Percentiles rank a stretch among this genome's conserved stretches.
Evolutionary conservation across 2,888 invertebrate genomes (phyloP).

Genomic region (Drosophila colorata): DNA sequence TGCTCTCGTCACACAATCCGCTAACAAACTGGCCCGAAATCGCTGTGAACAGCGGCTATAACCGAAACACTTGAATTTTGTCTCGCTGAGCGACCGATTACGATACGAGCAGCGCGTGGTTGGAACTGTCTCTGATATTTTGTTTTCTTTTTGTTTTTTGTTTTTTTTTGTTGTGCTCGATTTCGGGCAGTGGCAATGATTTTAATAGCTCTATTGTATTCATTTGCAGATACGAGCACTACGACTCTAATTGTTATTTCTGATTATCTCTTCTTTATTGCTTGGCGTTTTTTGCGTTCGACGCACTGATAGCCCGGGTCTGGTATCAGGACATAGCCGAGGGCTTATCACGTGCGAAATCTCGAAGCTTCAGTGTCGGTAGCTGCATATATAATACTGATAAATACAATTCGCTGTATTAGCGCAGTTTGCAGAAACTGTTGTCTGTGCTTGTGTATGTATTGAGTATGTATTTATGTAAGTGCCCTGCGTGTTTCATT

Average conservation of each 20-base stretch:
- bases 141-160: slow-evolving; percentile 1
- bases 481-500: neutral
- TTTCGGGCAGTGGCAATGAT: slow-evolving; percentile 30
- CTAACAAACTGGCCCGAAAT: slow-evolving; percentile 65
- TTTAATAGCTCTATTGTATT: slow-evolving; percentile 54
- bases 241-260: slow-evolving; percentile 41
- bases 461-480: too few species aligned
- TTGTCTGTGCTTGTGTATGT: neutral
- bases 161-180: slow-evolving; percentile 21
- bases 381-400: slow-evolving; percentile 1
- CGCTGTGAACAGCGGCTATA: slow-evolving; percentile 61
- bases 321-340: slow-evolving; percentile 17
- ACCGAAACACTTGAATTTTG: slow-evolving; percentile 48
- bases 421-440: neutral
- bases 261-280: slow-evolving; percentile 37
- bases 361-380: slow-evolving; percentile 7
- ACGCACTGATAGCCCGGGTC: neutral
- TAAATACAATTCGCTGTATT: neutral
- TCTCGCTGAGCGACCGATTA: slow-evolving; percentile 46
- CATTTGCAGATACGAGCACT: slow-evolving; percentile 33
- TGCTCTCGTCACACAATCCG: slow-evolving; percentile 67
- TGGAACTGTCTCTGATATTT: slow-evolving; percentile 19
- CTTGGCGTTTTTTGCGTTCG: neutral
- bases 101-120: slow-evolving; percentile 38
- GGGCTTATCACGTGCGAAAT: slow-evolving; percentile 25